phyloP scores from a whole-genome alignment of 1,140 invertebrate genomes.

The Homarus americanus region DNA sequence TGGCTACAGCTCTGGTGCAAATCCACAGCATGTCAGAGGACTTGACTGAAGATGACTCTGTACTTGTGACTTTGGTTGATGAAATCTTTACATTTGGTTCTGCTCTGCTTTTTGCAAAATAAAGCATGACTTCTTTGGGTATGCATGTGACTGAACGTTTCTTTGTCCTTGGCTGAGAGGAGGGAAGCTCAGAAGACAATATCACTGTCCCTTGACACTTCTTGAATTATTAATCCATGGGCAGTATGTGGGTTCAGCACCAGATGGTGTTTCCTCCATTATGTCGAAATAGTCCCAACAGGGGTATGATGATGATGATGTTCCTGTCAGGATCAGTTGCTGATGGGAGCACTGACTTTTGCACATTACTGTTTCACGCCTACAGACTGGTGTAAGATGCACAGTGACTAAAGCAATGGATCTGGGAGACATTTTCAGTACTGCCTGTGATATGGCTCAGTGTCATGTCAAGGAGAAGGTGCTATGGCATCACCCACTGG shows the following conservation, averaged over 20 bases:
- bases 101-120: constrained; percentile 16
- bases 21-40: constrained; percentile 29
- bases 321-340: constrained; percentile 24
- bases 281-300: constrained; percentile 31
- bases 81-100: constrained; percentile 13
- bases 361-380: constrained; percentile 30
- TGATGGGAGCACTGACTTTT: constrained; percentile 20
- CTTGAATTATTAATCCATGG: constrained; percentile 33
- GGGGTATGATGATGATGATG: not conserved
- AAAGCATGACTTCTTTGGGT: constrained; percentile 1
- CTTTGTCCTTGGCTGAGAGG: constrained; percentile 22
- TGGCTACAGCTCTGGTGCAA: not conserved
- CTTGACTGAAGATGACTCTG: not conserved
- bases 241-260: constrained; percentile 23
- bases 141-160: constrained; percentile 2
- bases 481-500: constrained; percentile 32
- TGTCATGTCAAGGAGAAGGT: constrained; percentile 24
- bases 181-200: not conserved
- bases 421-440: constrained; percentile 15
- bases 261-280: constrained; percentile 26
- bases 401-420: constrained; percentile 34
- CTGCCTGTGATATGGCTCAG: constrained; percentile 20
- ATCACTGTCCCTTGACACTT: not conserved
- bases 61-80: constrained; percentile 15
- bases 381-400: constrained; percentile 20